Evolutionary conservation across 2,797 vertebrate species (phyloP).

Genomic region (Silurus lanzhouensis): DNA sequence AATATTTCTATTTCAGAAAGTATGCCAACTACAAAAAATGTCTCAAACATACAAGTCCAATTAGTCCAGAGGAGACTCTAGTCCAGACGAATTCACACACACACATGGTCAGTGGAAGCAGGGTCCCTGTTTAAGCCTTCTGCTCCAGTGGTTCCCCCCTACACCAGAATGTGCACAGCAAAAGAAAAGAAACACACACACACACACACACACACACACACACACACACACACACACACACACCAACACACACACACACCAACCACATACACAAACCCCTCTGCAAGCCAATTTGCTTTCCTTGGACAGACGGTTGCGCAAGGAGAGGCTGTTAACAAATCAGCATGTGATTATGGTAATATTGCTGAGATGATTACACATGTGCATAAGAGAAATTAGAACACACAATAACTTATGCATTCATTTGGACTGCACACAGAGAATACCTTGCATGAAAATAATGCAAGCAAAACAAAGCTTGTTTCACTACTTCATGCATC

Average conservation of each 20-base stretch:
- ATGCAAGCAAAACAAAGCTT: constrained; percentile 23
- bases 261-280: constrained; percentile 20
- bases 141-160: constrained; percentile 59
- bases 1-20: constrained; percentile 37
- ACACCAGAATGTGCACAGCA: constrained; percentile 36
- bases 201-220: background rate
- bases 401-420: constrained; percentile 54
- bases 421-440: constrained; percentile 46
- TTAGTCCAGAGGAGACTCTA: constrained; percentile 53
- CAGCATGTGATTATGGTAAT: constrained; percentile 65
- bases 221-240: background rate
- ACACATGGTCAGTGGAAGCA: constrained; percentile 32
- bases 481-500: background rate
- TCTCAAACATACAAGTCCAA: constrained; percentile 54
- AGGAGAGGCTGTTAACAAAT: constrained; percentile 60
- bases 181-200: constrained; percentile 24
- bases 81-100: constrained; percentile 40
- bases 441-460: constrained; percentile 31
- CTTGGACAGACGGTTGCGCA: constrained; percentile 57
- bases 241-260: background rate
- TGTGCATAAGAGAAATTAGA: constrained; percentile 57
- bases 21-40: constrained; percentile 39
- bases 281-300: constrained; percentile 52
- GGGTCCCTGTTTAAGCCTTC: constrained; percentile 58
- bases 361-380: constrained; percentile 55